Evolutionary conservation across 2,888 invertebrate species (phyloP), one percentile per base, ranked within the genome.

Genomic region (Amaurobius ferox): DNA sequence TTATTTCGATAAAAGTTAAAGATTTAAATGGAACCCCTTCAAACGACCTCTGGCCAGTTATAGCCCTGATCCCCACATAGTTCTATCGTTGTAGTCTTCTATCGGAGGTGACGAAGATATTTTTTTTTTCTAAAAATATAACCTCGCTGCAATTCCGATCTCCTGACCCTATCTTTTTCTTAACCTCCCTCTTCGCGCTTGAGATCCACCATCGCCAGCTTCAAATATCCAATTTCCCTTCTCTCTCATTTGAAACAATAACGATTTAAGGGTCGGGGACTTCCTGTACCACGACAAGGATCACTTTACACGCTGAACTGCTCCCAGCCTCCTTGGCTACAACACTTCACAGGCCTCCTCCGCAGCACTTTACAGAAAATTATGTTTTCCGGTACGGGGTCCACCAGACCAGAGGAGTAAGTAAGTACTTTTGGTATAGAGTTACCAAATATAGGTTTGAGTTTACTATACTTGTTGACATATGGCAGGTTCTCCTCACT

Each of bases 231-330:
- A 23, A 23, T 55, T 23, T 3, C 55, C 55, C 71, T n/a, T 19
- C 55, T 19, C 61, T 32, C 23, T 44, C 7, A 35, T 80, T 19
- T 48, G 67, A 80, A 55, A 73, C 79, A 80, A 80, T 80, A 39
- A 80, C 67, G 64, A 39, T 80, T 55, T 48, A 48, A 39, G 72
- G 73, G 67, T 55, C 48, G 66, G 55, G 72, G 73, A 73, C 73
- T 73, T 73, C 79, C 72, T 48, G 73, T n/a, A 44, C 35, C 16
- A 35, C 16, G 19, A 55, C 55, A 23, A 23, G 55, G 55, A 55
- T 55, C 55, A 23, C 23, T 23, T 55, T 55, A 55, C 55, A 55
- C 23, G 7, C 16, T 55, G n/a, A 55, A 23, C 1, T 55, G 23
- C 11, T 2, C 5, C 55, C 23, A 55, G 23, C 16, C 16, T 23